Evolutionary conservation across 2,113 vertebrate species (phyloP).

Genomic region (Monopterus albus): DNA sequence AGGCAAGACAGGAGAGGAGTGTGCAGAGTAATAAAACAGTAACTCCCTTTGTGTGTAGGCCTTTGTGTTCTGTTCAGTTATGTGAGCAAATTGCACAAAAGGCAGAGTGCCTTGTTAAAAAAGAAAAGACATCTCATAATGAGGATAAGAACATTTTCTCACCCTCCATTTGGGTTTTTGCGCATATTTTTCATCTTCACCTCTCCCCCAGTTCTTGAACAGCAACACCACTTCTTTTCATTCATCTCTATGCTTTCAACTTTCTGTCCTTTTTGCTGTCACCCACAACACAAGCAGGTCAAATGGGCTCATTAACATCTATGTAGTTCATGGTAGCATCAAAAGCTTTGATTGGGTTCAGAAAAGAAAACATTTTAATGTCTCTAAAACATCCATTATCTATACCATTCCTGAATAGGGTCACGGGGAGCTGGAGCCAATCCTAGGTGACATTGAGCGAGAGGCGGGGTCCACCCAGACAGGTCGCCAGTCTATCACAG

Average conservation of each 20-base stretch:
- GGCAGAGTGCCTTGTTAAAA: not conserved
- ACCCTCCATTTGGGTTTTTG: not conserved
- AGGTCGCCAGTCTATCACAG: no score
- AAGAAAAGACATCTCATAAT: conserved; percentile 6
- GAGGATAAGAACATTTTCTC: not conserved
- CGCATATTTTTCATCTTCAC: not conserved
- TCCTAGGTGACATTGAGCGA: no score
- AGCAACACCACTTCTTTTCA: not conserved
- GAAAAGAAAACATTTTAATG: no score
- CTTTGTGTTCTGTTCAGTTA: conserved; percentile 6
- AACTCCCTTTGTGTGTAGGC: conserved; percentile 20
- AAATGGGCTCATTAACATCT: not conserved
- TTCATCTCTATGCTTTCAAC: not conserved
- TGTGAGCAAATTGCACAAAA: conserved; percentile 18
- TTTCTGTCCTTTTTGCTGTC: not conserved
- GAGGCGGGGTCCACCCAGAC: no score
- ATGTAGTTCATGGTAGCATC: not conserved
- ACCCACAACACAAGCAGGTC: not conserved
- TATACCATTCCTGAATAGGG: no score
- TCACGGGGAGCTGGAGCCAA: no score
- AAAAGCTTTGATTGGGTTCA: no score
- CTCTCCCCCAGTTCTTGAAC: not conserved
- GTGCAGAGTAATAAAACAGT: conserved; percentile 22
- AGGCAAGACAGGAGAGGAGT: not conserved
- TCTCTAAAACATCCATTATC: not conserved